A percentile compares a stretch with the other conserved stretches of the same genome.
phyloP scores from a whole-genome alignment of 2,888 invertebrate species.

The Drosophila engyochracea region DNA sequence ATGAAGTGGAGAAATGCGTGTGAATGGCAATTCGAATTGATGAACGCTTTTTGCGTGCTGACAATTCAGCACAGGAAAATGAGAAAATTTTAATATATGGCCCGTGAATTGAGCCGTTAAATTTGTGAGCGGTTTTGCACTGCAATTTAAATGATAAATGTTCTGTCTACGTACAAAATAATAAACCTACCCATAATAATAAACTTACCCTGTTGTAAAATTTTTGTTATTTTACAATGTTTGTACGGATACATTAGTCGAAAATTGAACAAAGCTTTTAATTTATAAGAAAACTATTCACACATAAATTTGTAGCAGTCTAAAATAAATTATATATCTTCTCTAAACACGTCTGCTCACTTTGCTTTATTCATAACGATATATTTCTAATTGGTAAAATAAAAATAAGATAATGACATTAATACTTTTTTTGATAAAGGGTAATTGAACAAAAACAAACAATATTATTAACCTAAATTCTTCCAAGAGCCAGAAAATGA shows the following conservation, averaged over 20 bases:
- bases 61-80: conserved; percentile 2
- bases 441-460: background rate
- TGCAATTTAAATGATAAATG: conserved; percentile 24
- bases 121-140: conserved; percentile 4
- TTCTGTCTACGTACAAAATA: background rate
- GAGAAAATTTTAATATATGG: conserved; percentile 14
- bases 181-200: background rate
- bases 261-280: background rate
- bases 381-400: no score
- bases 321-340: background rate
- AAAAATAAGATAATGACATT: no score
- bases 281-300: background rate
- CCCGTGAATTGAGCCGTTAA: conserved; percentile 28
- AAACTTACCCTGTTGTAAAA: background rate
- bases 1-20: conserved; percentile 70
- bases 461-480: background rate
- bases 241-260: background rate
- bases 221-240: background rate
- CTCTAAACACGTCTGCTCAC: background rate
- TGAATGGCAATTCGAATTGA: conserved; percentile 65
- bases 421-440: no score
- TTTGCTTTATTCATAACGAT: background rate
- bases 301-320: background rate
- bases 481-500: background rate
- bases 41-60: conserved; percentile 22